A percentile compares a stretch with the other conserved stretches of the same genome.
phyloP scores from a whole-genome alignment of 2,113 vertebrate species.

The Illadopsis cleaveri region DNA sequence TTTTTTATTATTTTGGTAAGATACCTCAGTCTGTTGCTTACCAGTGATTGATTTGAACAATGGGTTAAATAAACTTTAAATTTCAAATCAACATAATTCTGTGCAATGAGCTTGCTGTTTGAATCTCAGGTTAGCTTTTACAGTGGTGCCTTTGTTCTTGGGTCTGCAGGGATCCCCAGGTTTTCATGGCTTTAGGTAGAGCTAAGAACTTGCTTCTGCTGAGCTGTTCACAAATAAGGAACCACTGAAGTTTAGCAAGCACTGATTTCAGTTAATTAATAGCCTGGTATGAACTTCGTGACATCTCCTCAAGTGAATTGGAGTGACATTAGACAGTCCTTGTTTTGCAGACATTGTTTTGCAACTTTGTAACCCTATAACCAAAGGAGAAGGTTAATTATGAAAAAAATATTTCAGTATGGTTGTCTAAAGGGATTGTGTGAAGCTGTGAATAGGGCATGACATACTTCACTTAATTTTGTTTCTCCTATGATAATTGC shows the following conservation, averaged over 20 bases:
- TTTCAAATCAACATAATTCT: constrained; percentile 70
- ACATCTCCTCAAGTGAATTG: neutral
- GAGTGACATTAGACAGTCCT: neutral
- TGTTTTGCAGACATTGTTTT: neutral
- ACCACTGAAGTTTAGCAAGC: neutral
- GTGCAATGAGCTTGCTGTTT: constrained; percentile 69
- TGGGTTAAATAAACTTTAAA: constrained; percentile 52
- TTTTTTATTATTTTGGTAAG: neutral
- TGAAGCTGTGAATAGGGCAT: neutral
- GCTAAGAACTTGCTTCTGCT: neutral
- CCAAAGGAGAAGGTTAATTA: neutral
- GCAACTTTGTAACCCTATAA: neutral
- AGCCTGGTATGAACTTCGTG: neutral
- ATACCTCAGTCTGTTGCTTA: neutral
- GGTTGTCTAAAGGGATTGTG: neutral
- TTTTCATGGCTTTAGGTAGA: constrained; percentile 75
- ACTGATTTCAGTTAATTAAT: neutral
- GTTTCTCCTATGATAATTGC: constrained; percentile 22
- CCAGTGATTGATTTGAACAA: neutral
- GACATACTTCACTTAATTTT: constrained; percentile 4
- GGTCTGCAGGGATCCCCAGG: constrained; percentile 82
- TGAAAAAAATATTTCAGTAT: neutral
- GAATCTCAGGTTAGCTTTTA: constrained; percentile 71
- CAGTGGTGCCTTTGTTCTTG: constrained; percentile 83
- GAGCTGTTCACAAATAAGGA: neutral